These are phyloP conservation scores for Spodoptera exigua DNA, from an alignment of 2,888 invertebrate genomes.

Conservation along the genomic window DNA sequence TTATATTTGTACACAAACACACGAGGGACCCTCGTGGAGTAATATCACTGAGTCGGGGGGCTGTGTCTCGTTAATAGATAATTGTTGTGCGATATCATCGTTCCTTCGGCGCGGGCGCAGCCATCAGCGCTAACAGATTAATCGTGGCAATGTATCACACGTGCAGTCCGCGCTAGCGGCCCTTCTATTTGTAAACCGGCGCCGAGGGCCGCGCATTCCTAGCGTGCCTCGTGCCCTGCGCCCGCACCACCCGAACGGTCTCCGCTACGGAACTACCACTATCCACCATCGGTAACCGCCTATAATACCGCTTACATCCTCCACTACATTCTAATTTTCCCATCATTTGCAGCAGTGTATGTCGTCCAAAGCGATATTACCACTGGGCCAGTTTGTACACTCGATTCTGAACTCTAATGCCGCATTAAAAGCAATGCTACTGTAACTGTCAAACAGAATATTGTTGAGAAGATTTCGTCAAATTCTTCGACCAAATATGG, in stretches of 20 bases:
- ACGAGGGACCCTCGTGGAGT: conserved; percentile 41
- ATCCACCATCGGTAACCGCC: conserved; percentile 59
- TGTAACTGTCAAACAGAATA: conserved; percentile 76
- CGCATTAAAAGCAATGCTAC: conserved; percentile 73
- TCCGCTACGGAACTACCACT: conserved; percentile 63
- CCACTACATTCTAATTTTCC: conserved; percentile 60
- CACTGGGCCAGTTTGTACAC: conserved; percentile 36
- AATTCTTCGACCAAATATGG: conserved; percentile 66
- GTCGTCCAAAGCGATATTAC: conserved; percentile 50
- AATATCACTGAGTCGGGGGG: conserved; percentile 44
- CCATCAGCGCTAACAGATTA: conserved; percentile 83
- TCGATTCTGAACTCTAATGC: conserved; percentile 66
- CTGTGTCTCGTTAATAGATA: conserved; percentile 61
- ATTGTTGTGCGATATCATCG: conserved; percentile 67
- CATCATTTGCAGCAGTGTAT: conserved; percentile 72
- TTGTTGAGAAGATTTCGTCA: conserved; percentile 72
- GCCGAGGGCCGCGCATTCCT: conserved; percentile 87
- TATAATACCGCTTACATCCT: conserved; percentile 70
- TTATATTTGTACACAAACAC: conserved; percentile 52
- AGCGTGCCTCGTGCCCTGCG: conserved; percentile 82
- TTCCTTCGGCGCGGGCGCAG: conserved; percentile 71
- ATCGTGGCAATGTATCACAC: conserved; percentile 86
- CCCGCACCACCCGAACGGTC: conserved; percentile 67
- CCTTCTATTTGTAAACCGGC: conserved; percentile 89
- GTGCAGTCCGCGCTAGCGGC: conserved; percentile 85